These are phyloP conservation scores for Pseudomyrmex flavicornis DNA, from an alignment of 1,140 invertebrate genomes.

Conservation along the genomic window DNA sequence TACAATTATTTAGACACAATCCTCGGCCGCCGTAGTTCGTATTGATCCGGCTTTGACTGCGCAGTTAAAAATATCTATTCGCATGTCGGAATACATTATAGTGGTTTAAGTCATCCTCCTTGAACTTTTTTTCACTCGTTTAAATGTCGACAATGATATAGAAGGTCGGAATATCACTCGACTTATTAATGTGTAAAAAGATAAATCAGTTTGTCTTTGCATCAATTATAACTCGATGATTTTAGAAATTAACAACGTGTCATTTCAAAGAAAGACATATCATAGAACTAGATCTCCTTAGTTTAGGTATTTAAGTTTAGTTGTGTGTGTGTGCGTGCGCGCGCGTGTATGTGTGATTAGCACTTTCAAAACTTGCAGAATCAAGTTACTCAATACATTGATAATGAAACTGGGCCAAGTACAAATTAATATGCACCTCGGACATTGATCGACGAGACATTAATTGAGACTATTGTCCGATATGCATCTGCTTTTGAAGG, in stretches of 20 bases:
- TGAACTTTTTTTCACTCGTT: slow-evolving; percentile 59
- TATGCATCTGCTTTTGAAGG: slow-evolving; percentile 15
- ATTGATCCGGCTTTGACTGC: slow-evolving; percentile 76
- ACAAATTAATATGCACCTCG: neutral
- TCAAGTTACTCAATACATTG: neutral
- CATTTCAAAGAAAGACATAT: too few relatives aligned
- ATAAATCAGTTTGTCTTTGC: neutral
- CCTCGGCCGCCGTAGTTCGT: slow-evolving; percentile 52
- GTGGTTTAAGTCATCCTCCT: slow-evolving; percentile 69
- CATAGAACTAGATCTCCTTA: too few relatives aligned
- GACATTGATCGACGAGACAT: slow-evolving; percentile 19
- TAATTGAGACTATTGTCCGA: slow-evolving; percentile 44
- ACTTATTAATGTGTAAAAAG: neutral
- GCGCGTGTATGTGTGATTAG: too few relatives aligned
- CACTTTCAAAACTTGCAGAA: neutral
- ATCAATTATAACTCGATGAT: neutral
- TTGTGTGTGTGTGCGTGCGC: too few relatives aligned
- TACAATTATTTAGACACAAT: slow-evolving; percentile 75
- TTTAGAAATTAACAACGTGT: too few relatives aligned
- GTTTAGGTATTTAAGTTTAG: too few relatives aligned
- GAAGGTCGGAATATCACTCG: slow-evolving; percentile 63
- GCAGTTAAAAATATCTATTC: slow-evolving; percentile 81
- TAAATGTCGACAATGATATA: slow-evolving; percentile 22
- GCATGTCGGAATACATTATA: slow-evolving; percentile 76
- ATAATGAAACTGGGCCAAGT: neutral